Evolutionary conservation across 2,888 invertebrate genomes (phyloP).

Genomic region (Drosophila setosimentum): DNA sequence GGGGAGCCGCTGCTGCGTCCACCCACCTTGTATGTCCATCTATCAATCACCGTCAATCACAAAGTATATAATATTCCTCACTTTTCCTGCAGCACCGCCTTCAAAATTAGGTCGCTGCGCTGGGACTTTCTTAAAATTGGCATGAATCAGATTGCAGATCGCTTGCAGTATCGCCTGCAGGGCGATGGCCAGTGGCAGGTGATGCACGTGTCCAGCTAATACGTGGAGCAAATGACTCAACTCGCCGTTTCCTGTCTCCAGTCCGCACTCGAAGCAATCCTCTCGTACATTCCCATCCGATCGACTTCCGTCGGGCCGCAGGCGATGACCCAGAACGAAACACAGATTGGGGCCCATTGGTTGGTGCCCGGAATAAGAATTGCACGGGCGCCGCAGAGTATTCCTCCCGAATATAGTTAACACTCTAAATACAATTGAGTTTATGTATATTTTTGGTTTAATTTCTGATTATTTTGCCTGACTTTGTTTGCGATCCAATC

Average conservation of each 20-base stretch:
- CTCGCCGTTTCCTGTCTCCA: constrained; percentile 91
- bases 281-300: constrained; percentile 93
- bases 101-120: constrained; percentile 75
- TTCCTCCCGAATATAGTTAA: constrained; percentile 87
- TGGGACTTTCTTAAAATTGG: constrained; percentile 83
- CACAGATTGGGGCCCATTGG: constrained; percentile 92
- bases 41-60: neutral
- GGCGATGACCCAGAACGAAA: constrained; percentile 94
- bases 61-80: neutral
- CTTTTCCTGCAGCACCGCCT: constrained; percentile 72
- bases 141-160: constrained; percentile 75
- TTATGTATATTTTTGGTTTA: neutral
- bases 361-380: constrained; percentile 89
- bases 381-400: constrained; percentile 94
- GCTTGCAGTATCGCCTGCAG: constrained; percentile 77
- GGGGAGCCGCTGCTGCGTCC: constrained; percentile 67
- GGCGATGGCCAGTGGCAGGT: constrained; percentile 65
- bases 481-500: neutral
- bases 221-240: neutral
- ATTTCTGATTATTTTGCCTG: neutral
- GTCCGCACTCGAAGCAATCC: constrained; percentile 92
- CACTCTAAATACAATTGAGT: neutral
- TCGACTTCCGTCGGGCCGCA: constrained; percentile 92
- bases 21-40: constrained; percentile 71
- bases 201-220: constrained; percentile 79